Evolutionary conservation across 2,888 invertebrate genomes (phyloP).

Genomic region (Eutolmus rufibarbis): DNA sequence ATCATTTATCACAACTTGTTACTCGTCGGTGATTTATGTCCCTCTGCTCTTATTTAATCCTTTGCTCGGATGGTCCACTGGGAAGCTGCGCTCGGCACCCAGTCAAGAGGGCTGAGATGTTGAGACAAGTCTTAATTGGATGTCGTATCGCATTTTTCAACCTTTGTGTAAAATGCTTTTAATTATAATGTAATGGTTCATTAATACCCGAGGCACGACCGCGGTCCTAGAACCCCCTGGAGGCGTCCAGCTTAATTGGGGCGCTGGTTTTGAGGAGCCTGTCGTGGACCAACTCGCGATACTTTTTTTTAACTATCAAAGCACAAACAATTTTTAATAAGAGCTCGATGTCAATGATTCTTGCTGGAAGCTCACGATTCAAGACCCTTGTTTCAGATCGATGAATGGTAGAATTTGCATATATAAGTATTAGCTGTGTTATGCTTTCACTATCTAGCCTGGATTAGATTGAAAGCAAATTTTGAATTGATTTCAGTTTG

Average conservation of each 20-base stretch:
- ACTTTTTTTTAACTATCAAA: not conserved
- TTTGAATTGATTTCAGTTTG: no score
- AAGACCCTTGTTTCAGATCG: not conserved
- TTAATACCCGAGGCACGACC: slow-evolving; percentile 41
- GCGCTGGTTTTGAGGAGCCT: not conserved
- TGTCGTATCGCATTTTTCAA: slow-evolving; percentile 42
- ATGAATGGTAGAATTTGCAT: no score
- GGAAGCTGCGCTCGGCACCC: not conserved
- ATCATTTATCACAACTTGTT: slow-evolving; percentile 44
- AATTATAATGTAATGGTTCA: slow-evolving; percentile 43
- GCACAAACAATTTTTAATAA: not conserved
- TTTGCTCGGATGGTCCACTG: not conserved
- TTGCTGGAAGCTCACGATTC: not conserved
- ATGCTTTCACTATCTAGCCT: no score
- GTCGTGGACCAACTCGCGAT: not conserved
- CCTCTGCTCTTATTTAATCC: slow-evolving; percentile 40
- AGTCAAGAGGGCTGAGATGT: slow-evolving; percentile 31
- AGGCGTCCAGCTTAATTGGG: not conserved
- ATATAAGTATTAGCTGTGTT: no score
- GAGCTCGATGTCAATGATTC: not conserved
- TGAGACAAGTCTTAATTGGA: slow-evolving; percentile 43
- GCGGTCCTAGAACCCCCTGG: not conserved
- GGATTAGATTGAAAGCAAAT: no score
- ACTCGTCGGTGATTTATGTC: slow-evolving; percentile 39
- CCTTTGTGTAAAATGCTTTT: slow-evolving; percentile 40